phyloP scores from a whole-genome alignment of 2,113 vertebrate species.

The Sporophila hypoxantha region DNA sequence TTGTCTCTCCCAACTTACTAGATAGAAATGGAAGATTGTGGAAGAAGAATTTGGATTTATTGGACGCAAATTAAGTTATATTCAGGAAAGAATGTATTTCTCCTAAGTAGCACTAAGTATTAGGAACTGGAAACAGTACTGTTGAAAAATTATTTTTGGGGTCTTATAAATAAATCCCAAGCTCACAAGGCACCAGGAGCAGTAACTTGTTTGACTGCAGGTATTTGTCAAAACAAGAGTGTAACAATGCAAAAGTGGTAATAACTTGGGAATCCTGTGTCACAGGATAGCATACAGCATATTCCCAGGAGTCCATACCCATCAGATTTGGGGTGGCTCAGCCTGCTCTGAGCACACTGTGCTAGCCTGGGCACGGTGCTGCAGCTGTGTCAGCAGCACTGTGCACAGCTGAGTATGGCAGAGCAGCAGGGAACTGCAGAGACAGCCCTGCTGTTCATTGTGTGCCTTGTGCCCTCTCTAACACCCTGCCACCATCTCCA shows the following conservation, averaged over 20 bases:
- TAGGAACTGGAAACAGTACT: not conserved
- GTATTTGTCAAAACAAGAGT: not conserved
- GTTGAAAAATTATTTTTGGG: not conserved
- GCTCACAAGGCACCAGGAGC: not conserved
- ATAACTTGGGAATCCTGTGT: not conserved
- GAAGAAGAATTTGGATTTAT: not conserved
- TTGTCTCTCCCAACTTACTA: not conserved
- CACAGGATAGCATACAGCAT: not conserved
- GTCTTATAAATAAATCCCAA: not conserved
- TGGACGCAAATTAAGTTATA: not conserved
- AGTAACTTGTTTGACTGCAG: not conserved
- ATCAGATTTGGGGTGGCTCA: not conserved
- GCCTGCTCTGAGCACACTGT: not conserved
- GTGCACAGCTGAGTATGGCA: not conserved
- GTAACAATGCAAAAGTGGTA: not conserved
- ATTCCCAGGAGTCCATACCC: not conserved
- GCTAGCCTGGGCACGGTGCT: not conserved
- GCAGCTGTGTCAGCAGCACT: not conserved
- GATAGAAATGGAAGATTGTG: not conserved
- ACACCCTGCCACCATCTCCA: not conserved
- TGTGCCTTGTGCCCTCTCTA: not conserved
- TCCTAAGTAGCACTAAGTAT: not conserved
- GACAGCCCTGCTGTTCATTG: accelerated
- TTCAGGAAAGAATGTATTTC: not conserved
- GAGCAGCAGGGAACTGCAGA: not conserved